Evolutionary conservation across 2,888 invertebrate species (phyloP), one percentile per base, ranked within the genome.

Genomic region (Dorcus parallelipipedus): DNA sequence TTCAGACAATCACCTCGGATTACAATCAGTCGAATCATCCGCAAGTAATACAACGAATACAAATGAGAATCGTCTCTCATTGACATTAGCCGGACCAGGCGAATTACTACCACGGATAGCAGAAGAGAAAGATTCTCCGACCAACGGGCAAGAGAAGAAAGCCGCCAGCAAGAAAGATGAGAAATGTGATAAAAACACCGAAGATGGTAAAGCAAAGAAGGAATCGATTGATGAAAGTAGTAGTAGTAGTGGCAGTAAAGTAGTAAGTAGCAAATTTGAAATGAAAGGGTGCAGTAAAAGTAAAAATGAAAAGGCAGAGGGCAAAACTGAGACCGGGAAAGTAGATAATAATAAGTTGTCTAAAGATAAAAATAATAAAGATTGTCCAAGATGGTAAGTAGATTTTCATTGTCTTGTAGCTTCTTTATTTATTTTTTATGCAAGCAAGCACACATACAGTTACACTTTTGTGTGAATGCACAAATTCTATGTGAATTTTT

Each of bases 111-210:
- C 93, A 0, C 79, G 93, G 64, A 93, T 93, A 59, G 93, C 93
- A 0, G 93, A 93, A 78, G 93, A 93, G 76, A 93, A 92, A 72
- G 90, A 91, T 76, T 90, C 89, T 14, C 90, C 90, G 0, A 89
- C 90, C 0, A 88, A 87, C 56, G 75, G 71, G 4, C 73, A 66
- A 59, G 62, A 61, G 57, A 67, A 64, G 62, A 64, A 64, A 52
- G 42, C 54, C 47, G 40, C 38, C 10, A 58, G 52, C 42, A 52
- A 17, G 26, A 48, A 56, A 20, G 47, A 49, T 52, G 52, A 57
- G 47, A 57, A 57, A 47, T 14, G 14, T 14, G 14, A 14, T 14
- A 14, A 14, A 14, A 14, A 14, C 14, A 20, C 33, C 48, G 52
- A 40, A 9, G 45, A 33, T 33, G 26, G 26, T 1, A 33, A 33